A percentile compares a stretch with the other conserved stretches of the same genome.
Evolutionary conservation across 2,888 invertebrate genomes (phyloP).

Genomic region (Himalopsyche japonica): DNA sequence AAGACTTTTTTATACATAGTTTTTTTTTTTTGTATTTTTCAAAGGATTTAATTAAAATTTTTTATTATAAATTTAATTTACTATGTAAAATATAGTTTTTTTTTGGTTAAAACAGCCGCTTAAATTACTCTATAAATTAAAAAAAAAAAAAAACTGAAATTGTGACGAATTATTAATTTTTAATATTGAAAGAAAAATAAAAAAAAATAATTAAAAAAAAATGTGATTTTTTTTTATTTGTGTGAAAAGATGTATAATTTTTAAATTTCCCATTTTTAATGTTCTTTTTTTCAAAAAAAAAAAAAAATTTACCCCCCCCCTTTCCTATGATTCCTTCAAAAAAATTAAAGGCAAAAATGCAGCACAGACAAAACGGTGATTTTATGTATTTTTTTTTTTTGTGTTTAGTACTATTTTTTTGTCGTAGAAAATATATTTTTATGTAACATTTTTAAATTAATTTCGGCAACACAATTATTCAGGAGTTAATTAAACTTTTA

Average conservation of each 20-base stretch:
- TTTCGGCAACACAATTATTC: background rate
- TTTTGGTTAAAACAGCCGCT: background rate
- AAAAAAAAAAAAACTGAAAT: background rate
- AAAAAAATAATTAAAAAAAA: background rate
- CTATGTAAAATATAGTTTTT: background rate
- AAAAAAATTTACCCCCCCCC: background rate
- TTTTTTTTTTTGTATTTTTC: background rate
- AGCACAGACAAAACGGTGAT: slow-evolving; percentile 47
- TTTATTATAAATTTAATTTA: background rate
- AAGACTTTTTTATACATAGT: background rate
- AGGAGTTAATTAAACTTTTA: too few species aligned
- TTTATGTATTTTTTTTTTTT: slow-evolving; percentile 46
- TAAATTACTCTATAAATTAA: background rate
- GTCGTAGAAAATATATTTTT: slow-evolving; percentile 2
- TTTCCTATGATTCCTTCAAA: background rate
- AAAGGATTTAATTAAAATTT: background rate
- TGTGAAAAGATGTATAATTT: background rate
- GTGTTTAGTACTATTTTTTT: slow-evolving; percentile 26
- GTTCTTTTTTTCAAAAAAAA: background rate
- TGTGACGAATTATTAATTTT: background rate
- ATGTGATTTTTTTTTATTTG: background rate
- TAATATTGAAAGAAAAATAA: background rate
- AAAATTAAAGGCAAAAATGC: slow-evolving; percentile 22
- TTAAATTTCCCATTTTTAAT: background rate
- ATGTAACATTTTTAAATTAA: background rate